Base-by-base conservation (phyloP, 2,113 vertebrate genomes). In the Gnathonemus echidnorhynchus region DNA sequence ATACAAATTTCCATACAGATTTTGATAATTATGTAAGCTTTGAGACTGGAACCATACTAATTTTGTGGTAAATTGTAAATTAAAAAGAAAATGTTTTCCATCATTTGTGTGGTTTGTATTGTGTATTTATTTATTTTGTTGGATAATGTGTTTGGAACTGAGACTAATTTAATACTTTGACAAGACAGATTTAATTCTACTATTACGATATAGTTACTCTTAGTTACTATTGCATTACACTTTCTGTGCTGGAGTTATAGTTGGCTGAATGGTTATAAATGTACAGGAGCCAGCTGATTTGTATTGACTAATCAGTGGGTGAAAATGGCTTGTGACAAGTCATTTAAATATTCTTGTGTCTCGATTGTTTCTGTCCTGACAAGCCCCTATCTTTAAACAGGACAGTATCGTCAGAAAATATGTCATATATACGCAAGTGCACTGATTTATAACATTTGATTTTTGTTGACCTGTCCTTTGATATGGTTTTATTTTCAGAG, bases 51-150 rank as follows among this genome's bases (percentile, higher is more conserved):
- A 93, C 92, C 92, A 95, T 94, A 92, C 92, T 92, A 93, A 94
- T 93, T 92, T 94, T 95, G 94, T 93, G 92, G 92, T 95, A 91
- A 93, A 95, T 96, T 96, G 95, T 96, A 96, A 96, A 96, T 96
- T 80, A 87, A 53, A 87, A 53, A 35, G n/a, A 96, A 96, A 96
- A 95, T 91, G 92, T 95, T 95, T 95, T 93, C 93, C 94, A 31
- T 62, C 27, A 87, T 92, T 94, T 92, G 91, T 91, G 49, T 88
- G 7, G 15, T 45, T n/a, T 62, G 87, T 15, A n/a, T 88, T 52
- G 46, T 27, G 31, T 50, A 13, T 87, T 87, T 87, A 19, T 50
- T 86, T 48, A 45, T 45, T 19, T 88, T 62, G 21, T 39, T 27
- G 31, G 6, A 56, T 52, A 24, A 11, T 13, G 9, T 53, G 52